Percentiles rank a stretch among this genome's conserved stretches.
Conservation (phyloP, 2,113 vertebrate species). For the Labeo rohita region DNA sequence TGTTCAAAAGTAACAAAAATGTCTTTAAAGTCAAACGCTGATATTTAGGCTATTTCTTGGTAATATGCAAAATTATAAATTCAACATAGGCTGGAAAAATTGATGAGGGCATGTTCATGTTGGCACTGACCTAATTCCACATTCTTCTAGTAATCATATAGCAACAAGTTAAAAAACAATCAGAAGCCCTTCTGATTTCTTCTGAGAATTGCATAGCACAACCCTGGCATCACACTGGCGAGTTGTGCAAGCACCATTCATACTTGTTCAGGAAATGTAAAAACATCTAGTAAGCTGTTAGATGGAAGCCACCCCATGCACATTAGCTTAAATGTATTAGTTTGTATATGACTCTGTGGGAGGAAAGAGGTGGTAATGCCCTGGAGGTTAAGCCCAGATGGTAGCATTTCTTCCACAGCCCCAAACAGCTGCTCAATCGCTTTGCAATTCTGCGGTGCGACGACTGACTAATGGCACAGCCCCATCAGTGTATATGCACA, state of each 20-base stretch:
- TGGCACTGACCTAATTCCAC: neutral
- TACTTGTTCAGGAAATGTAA: constrained; percentile 18
- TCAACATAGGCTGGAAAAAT: neutral
- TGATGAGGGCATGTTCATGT: neutral
- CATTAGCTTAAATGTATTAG: constrained; percentile 8
- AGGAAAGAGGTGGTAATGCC: constrained; percentile 48
- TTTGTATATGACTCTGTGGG: constrained; percentile 52
- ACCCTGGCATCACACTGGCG: neutral
- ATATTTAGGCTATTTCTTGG: too few relatives aligned
- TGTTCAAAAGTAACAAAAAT: neutral
- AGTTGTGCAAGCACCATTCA: neutral
- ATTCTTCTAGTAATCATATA: neutral
- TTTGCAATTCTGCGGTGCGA: constrained; percentile 52
- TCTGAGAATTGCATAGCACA: neutral
- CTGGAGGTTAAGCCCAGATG: constrained; percentile 44
- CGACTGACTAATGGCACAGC: constrained; percentile 65
- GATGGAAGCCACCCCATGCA: neutral
- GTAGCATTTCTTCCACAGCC: constrained; percentile 41
- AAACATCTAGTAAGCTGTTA: neutral
- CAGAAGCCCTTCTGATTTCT: neutral
- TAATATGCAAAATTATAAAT: neutral
- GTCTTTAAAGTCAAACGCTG: neutral
- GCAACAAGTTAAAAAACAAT: neutral
- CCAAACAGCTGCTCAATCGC: constrained; percentile 64
- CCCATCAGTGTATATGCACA: constrained; percentile 38